Percentiles rank a stretch among this genome's conserved stretches.
Evolutionary conservation across 2,888 invertebrate genomes (phyloP).

Genomic region (Cataglyphis albicans): DNA sequence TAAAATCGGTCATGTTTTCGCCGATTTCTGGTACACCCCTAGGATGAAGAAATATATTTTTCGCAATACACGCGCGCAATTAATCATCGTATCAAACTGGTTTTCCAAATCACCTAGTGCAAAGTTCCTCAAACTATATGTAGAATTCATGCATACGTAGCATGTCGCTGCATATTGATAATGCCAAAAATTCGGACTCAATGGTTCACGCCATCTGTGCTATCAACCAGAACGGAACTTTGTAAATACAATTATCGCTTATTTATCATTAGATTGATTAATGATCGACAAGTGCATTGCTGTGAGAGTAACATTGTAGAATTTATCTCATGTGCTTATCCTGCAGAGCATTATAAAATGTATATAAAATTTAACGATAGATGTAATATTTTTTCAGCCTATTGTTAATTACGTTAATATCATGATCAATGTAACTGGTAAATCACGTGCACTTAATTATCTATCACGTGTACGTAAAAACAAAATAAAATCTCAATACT

Average conservation of each 20-base stretch:
- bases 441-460: background rate
- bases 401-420: constrained; percentile 4
- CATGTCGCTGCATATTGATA: constrained; percentile 1
- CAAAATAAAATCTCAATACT: background rate
- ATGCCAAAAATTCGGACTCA: constrained; percentile 5
- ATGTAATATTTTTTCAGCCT: background rate
- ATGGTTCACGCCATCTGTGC: background rate
- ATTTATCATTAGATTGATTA: constrained; percentile 20
- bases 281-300: constrained; percentile 17
- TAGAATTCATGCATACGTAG: background rate
- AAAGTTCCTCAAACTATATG: constrained; percentile 20
- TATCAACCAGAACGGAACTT: background rate
- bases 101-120: constrained; percentile 34
- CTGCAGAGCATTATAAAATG: background rate
- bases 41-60: constrained; percentile 33
- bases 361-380: background rate
- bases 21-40: constrained; percentile 11
- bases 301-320: background rate
- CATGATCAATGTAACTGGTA: background rate
- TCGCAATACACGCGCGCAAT: background rate
- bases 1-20: background rate
- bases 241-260: constrained; percentile 33
- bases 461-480: background rate
- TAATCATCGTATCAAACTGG: constrained; percentile 25
- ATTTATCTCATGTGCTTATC: constrained; percentile 27